A percentile compares a stretch with the other conserved stretches of the same genome.
Conservation (phyloP, 2,888 invertebrate species). For the Dryocosmus kuriphilus region DNA sequence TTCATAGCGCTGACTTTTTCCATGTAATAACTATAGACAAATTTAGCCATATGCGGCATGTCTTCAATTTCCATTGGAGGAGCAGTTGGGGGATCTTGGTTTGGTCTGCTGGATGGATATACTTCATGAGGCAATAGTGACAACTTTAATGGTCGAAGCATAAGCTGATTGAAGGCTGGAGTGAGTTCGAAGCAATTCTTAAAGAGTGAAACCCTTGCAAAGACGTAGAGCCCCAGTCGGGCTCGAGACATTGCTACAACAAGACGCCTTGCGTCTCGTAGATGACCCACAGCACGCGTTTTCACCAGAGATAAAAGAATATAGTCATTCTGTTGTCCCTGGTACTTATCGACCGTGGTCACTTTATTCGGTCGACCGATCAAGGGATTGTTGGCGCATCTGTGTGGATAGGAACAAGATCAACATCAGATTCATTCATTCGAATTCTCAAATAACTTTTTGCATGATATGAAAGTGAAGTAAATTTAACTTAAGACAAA, state of each 20-base stretch:
- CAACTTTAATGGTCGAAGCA: slow-evolving; percentile 88
- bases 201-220: slow-evolving; percentile 95
- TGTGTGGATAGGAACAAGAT: slow-evolving; percentile 58
- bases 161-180: slow-evolving; percentile 95
- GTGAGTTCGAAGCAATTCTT: slow-evolving; percentile 98
- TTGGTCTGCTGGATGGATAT: slow-evolving; percentile 85
- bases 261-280: slow-evolving; percentile 96
- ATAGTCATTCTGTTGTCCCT: slow-evolving; percentile 99
- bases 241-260: slow-evolving; percentile 99
- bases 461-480: background rate
- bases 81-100: slow-evolving; percentile 75
- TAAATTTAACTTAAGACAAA: background rate
- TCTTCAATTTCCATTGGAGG: slow-evolving; percentile 85
- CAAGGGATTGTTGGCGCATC: slow-evolving; percentile 96
- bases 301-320: slow-evolving; percentile 97
- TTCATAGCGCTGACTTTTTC: slow-evolving; percentile 85
- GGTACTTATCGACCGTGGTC: slow-evolving; percentile 99
- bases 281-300: slow-evolving; percentile 98
- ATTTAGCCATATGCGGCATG: slow-evolving; percentile 97
- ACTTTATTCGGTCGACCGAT: slow-evolving; percentile 96
- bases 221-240: slow-evolving; percentile 96
- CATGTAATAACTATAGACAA: slow-evolving; percentile 95
- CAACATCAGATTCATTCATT: background rate
- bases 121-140: slow-evolving; percentile 89
- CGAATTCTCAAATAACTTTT: background rate